phyloP scores from a whole-genome alignment of 2,797 vertebrate species.

The Remorina albescens region DNA sequence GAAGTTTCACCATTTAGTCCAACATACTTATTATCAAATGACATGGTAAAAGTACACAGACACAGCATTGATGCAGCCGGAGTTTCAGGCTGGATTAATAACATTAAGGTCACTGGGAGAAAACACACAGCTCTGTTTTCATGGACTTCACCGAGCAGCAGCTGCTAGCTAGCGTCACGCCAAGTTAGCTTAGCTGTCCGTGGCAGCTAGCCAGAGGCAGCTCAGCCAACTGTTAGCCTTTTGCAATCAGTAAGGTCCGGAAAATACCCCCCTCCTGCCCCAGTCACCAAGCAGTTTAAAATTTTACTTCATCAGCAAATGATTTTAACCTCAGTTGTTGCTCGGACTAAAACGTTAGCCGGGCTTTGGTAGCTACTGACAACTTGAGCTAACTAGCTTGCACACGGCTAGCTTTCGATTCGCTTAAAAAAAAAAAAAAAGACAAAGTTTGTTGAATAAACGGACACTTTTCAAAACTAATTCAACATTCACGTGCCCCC shows the following conservation, averaged over 20 bases:
- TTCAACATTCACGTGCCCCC: accelerated
- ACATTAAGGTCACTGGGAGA: no score
- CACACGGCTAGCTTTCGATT: conserved; percentile 11
- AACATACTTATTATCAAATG: no score
- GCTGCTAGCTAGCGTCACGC: conserved; percentile 36
- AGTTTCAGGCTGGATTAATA: neutral
- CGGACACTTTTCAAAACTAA: neutral
- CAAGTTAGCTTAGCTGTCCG: conserved; percentile 27
- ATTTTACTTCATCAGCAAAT: accelerated
- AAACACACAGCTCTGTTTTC: no score
- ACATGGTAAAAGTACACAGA: neutral
- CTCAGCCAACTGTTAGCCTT: conserved; percentile 24
- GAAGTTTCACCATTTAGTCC: no score
- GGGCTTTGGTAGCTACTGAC: conserved; percentile 17
- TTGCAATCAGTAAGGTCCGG: neutral
- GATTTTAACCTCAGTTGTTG: neutral
- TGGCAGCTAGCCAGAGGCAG: conserved; percentile 14
- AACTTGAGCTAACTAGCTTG: conserved; percentile 68
- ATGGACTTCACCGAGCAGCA: conserved; percentile 35
- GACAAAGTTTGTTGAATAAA: neutral
- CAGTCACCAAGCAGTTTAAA: no score
- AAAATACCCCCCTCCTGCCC: no score
- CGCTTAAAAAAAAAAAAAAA: conserved; percentile 12
- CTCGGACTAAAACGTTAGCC: neutral
- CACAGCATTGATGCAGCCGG: neutral